These are phyloP conservation scores for Ischnus inquisitorius DNA, from an alignment of 2,888 invertebrate species.

Conservation along the genomic window DNA sequence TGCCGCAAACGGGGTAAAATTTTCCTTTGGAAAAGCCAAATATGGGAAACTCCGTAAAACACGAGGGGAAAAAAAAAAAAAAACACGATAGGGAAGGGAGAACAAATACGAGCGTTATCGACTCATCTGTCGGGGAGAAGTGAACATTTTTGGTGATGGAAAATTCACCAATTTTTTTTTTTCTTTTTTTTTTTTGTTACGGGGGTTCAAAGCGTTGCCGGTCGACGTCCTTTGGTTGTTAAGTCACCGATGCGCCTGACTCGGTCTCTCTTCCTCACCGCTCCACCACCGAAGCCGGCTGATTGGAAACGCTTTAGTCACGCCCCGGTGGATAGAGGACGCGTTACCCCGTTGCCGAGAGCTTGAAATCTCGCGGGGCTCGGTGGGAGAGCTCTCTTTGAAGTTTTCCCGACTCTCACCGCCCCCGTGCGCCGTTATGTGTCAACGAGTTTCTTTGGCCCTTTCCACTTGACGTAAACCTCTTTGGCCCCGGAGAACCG, in stretches of 20 bases:
- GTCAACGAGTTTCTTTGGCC: slow-evolving; percentile 62
- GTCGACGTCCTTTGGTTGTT: slow-evolving; percentile 49
- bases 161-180: slow-evolving; percentile 15
- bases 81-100: background rate
- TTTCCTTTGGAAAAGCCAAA: background rate
- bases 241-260: slow-evolving; percentile 65
- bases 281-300: slow-evolving; percentile 54
- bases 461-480: slow-evolving; percentile 41
- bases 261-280: slow-evolving; percentile 42
- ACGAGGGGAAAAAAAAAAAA: background rate
- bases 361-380: slow-evolving; percentile 21
- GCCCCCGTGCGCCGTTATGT: slow-evolving; percentile 42
- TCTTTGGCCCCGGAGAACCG: slow-evolving; percentile 21
- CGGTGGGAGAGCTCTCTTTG: slow-evolving; percentile 55
- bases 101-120: background rate
- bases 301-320: slow-evolving; percentile 69
- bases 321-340: slow-evolving; percentile 54
- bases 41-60: background rate
- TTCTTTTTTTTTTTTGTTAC: slow-evolving; percentile 19
- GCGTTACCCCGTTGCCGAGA: slow-evolving; percentile 28
- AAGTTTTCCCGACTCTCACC: slow-evolving; percentile 58
- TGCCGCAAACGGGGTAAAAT: slow-evolving; percentile 5
- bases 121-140: background rate
- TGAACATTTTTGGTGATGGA: background rate
- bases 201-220: slow-evolving; percentile 25